Evolutionary conservation across 2,797 vertebrate genomes (phyloP), one percentile per base, ranked within the genome.

Genomic region (Psittacula derbiana): DNA sequence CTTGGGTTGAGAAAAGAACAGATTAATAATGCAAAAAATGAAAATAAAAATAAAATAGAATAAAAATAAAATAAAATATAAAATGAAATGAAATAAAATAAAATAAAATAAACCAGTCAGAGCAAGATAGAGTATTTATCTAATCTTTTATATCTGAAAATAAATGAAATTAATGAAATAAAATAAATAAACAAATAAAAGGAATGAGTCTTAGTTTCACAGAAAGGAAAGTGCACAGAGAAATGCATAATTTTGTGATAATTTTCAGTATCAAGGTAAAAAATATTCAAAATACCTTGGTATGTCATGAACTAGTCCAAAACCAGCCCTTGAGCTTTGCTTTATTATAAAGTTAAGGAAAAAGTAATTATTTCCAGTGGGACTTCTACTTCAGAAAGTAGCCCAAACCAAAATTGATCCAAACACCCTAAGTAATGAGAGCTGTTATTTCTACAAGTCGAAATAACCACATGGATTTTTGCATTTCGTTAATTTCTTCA

Each of bases 391-490:
- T 38, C 44, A 52, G 66, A 53, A n/a, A n/a, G 28, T 12, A 36
- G 28, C n/a, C 17, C 31, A 6, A 15, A 36, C 38, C 16, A 58
- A 57, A 66, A 57, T 16, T 14, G 46, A 16, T 40, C 24, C 33
- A 6, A 21, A 11, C 5, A 2, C n/a, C 44, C 40, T 4, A 14
- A 55, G 40, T n/a, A 2, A 11, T 4, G 41, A 20, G 12, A 11
- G 16, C 16, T 31, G 30, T 50, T 50, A 8, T 50, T 81, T 33
- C 5, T 11, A 10, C 24, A 1, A 10, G 30, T 6, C 53, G 40
- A 25, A 58, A 41, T 0, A 27, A 4, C 8, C 52, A 13, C 0
- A 0, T 14, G 52, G 19, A 6, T 19, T 24, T 69, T 8, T 70
- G 11, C 1, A 9, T 8, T 74, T 12, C 79, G 43, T 40, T 10